Conservation (phyloP, 2,797 vertebrate species). For the Microhierax caerulescens region DNA sequence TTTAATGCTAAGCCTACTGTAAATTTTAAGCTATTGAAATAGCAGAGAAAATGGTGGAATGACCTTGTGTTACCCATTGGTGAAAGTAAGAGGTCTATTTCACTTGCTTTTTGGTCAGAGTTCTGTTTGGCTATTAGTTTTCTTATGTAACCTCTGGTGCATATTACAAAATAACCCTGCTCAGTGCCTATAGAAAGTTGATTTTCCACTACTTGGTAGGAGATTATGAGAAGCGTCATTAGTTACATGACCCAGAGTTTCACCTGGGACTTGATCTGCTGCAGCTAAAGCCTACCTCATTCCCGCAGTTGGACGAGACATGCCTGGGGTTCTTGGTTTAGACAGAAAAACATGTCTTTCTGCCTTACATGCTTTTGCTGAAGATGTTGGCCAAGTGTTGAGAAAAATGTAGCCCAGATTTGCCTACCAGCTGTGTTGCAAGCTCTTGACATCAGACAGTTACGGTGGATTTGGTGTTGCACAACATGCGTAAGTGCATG, state of each 20-base stretch:
- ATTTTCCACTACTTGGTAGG: not conserved
- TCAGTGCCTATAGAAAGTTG: not conserved
- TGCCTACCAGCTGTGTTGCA: not conserved
- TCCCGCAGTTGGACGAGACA: not conserved
- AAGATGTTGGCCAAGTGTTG: not conserved
- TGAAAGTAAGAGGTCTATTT: not conserved
- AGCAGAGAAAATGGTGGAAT: not conserved
- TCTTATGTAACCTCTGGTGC: not conserved
- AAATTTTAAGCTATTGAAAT: not conserved
- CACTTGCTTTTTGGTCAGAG: not conserved
- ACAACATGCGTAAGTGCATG: not conserved
- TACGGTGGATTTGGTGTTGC: not conserved
- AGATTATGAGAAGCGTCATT: not conserved
- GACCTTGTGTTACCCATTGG: not conserved
- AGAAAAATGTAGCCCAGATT: not conserved
- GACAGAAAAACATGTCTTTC: not conserved
- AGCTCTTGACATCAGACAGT: not conserved
- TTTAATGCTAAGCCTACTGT: not conserved
- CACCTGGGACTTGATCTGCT: not conserved
- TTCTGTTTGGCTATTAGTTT: not conserved
- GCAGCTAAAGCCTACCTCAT: not conserved
- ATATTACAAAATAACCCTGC: not conserved
- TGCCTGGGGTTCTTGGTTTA: not conserved
- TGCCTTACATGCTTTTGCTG: not conserved
- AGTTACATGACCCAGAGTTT: not conserved